A percentile compares a stretch with the other conserved stretches of the same genome.
Conservation (phyloP, 2,888 invertebrate species). For the Sipunculus nudus region DNA sequence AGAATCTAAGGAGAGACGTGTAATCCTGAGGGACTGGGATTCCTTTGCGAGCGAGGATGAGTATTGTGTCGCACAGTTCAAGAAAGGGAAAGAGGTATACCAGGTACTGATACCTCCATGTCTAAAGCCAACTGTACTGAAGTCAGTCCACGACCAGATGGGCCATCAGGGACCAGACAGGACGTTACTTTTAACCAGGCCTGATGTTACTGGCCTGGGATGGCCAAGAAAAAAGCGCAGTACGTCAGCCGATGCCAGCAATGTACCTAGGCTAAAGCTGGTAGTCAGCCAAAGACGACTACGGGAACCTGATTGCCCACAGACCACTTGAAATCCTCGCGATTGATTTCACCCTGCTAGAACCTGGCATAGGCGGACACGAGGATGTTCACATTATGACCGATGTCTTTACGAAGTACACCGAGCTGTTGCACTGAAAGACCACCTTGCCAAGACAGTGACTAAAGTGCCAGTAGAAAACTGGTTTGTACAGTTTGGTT, state of each 20-base stretch:
- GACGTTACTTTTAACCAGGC: conserved; percentile 21
- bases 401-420: conserved; percentile 19
- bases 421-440: conserved; percentile 22
- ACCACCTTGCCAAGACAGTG: conserved; percentile 23
- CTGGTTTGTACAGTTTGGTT: conserved; percentile 23
- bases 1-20: too few relatives aligned
- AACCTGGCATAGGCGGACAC: conserved; percentile 24
- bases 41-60: too few relatives aligned
- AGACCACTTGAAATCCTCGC: conserved; percentile 37
- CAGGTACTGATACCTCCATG: too few relatives aligned
- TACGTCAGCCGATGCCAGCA: conserved; percentile 30
- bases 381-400: conserved; percentile 39
- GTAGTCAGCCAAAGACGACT: conserved; percentile 7
- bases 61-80: too few relatives aligned
- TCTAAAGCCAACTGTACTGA: conserved; percentile 21
- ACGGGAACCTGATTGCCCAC: conserved; percentile 26
- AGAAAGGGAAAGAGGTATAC: too few relatives aligned
- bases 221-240: conserved; percentile 27
- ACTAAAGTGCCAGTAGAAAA: conserved; percentile 16
- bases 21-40: too few relatives aligned
- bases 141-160: conserved; percentile 26
- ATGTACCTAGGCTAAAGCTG: conserved; percentile 27
- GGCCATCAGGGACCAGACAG: conserved; percentile 37
- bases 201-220: conserved; percentile 40
- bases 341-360: conserved; percentile 40